A percentile compares a stretch with the other conserved stretches of the same genome.
These are phyloP conservation scores for Notarius lentiginosus DNA, from an alignment of 2,113 vertebrate species.

Conservation along the genomic window DNA sequence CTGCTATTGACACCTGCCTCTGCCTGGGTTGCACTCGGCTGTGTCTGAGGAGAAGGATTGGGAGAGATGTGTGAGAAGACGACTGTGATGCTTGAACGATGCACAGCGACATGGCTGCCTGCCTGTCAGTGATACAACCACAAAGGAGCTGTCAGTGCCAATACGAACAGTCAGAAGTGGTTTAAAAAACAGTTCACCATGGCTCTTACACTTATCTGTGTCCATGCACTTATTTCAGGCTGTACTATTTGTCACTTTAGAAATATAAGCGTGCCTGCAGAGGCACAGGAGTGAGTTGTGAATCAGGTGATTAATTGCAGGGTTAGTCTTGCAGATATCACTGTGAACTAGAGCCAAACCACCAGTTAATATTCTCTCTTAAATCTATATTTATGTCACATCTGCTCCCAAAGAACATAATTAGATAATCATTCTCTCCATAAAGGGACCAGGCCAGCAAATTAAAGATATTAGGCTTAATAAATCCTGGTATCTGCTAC, in stretches of 20 bases:
- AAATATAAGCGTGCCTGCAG: not conserved
- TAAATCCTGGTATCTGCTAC: slow-evolving; percentile 39
- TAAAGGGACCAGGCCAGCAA: slow-evolving; percentile 12
- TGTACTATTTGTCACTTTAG: not conserved
- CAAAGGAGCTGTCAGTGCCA: slow-evolving; percentile 69
- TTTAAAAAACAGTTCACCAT: slow-evolving; percentile 63
- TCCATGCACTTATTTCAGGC: not conserved
- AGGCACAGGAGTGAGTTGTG: not conserved
- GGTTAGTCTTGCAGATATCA: slow-evolving; percentile 1
- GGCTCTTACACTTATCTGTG: slow-evolving; percentile 44
- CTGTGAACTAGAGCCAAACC: slow-evolving; percentile 19
- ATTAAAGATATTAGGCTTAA: slow-evolving; percentile 35
- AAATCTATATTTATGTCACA: slow-evolving; percentile 26
- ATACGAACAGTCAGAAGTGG: slow-evolving; percentile 65
- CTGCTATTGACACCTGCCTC: slow-evolving; percentile 53
- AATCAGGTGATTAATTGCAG: slow-evolving; percentile 10
- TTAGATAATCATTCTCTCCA: slow-evolving; percentile 23
- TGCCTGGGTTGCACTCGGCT: slow-evolving; percentile 35
- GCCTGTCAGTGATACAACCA: slow-evolving; percentile 66
- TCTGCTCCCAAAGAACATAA: not conserved
- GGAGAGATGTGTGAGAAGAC: slow-evolving; percentile 5
- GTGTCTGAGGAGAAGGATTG: slow-evolving; percentile 8
- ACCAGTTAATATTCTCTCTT: not conserved
- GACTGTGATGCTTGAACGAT: slow-evolving; percentile 16
- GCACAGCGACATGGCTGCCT: slow-evolving; percentile 63